A percentile compares a stretch with the other conserved stretches of the same genome.
These are phyloP conservation scores for Scaptomyza polygonia DNA, from an alignment of 2,888 invertebrate genomes.

Conservation along the genomic window DNA sequence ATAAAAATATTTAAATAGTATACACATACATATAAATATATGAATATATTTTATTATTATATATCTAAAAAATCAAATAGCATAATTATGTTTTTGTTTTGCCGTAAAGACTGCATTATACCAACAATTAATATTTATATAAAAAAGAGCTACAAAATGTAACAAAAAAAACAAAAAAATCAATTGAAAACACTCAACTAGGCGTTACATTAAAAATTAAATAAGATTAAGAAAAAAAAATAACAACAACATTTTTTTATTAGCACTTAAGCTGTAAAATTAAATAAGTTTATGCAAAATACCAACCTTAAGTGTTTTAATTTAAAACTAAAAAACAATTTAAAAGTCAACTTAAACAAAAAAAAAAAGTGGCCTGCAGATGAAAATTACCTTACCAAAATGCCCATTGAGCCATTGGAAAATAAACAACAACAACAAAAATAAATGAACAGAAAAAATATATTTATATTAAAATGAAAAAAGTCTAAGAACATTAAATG, in stretches of 20 bases:
- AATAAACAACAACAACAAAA: conserved; percentile 23
- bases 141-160: conserved; percentile 45
- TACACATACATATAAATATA: conserved; percentile 15
- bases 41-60: conserved; percentile 73
- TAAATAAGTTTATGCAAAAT: conserved; percentile 26
- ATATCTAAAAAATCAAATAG: conserved; percentile 70
- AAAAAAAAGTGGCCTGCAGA: conserved; percentile 43
- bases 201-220: conserved; percentile 30
- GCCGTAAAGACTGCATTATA: conserved; percentile 84
- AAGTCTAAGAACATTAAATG: conserved; percentile 2
- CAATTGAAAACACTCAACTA: conserved; percentile 24
- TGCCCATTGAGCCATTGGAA: conserved; percentile 39
- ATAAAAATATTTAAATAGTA: conserved; percentile 65
- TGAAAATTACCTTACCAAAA: conserved; percentile 65
- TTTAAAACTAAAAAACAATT: conserved; percentile 5
- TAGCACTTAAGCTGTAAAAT: conserved; percentile 48
- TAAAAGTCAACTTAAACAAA: conserved; percentile 3
- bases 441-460: conserved; percentile 13
- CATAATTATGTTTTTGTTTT: conserved; percentile 81
- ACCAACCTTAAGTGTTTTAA: conserved; percentile 42
- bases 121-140: conserved; percentile 76
- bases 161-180: conserved; percentile 25
- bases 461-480: conserved; percentile 2
- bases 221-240: conserved; percentile 30
- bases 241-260: conserved; percentile 52